Evolutionary conservation across 1,140 invertebrate species (phyloP).

Genomic region (Lucilia sericata): DNA sequence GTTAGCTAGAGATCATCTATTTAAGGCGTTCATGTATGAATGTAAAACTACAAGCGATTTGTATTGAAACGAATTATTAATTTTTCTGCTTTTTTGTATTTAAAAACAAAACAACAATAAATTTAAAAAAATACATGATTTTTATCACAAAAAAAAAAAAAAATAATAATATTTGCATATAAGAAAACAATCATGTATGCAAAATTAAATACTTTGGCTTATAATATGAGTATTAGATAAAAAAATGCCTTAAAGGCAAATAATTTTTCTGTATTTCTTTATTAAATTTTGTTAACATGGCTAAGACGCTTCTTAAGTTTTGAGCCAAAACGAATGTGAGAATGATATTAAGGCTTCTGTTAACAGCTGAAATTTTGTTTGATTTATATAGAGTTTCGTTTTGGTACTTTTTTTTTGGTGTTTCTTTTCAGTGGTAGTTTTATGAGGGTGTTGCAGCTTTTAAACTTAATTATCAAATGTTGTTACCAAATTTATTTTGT

Average conservation of each 20-base stretch:
- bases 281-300: background rate
- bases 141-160: background rate
- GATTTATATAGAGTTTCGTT: no score
- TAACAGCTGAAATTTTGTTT: background rate
- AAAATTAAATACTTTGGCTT: background rate
- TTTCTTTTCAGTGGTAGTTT: no score
- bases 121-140: background rate
- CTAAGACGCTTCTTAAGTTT: background rate
- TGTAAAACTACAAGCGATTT: background rate
- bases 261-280: background rate
- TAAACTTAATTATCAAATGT: no score
- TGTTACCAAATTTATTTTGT: no score
- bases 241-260: slow-evolving; percentile 24
- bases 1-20: no score
- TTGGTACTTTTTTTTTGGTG: no score
- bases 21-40: slow-evolving; percentile 8
- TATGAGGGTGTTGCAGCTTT: no score
- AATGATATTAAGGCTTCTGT: background rate
- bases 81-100: background rate
- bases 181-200: slow-evolving; percentile 19
- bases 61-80: background rate
- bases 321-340: background rate
- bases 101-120: no score
- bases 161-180: slow-evolving; percentile 8
- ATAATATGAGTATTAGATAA: background rate